Percentiles rank a stretch among this genome's conserved stretches.
phyloP scores from a whole-genome alignment of 2,797 vertebrate genomes.

The Oreortyx pictus region DNA sequence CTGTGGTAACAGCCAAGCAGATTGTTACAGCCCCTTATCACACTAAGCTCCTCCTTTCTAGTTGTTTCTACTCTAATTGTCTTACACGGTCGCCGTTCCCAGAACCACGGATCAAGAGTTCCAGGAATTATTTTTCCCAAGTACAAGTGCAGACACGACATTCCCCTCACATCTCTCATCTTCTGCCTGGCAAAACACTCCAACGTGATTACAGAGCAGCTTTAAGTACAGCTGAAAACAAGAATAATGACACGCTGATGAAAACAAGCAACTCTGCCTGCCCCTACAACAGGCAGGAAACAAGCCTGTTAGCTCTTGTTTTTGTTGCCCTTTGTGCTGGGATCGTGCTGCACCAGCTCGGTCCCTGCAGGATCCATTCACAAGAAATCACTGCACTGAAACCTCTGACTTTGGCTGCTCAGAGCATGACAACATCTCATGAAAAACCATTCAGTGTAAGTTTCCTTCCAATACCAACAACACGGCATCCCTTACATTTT shows the following conservation, averaged over 20 bases:
- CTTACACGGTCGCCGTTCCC: background rate
- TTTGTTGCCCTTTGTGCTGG: background rate
- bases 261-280: background rate
- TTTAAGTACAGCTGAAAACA: background rate
- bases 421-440: background rate
- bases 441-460: background rate
- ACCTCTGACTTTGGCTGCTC: background rate
- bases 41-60: background rate
- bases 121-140: conserved; percentile 8
- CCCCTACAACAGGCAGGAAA: background rate
- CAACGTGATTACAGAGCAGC: background rate
- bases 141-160: background rate
- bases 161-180: background rate
- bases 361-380: background rate
- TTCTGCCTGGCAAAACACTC: background rate
- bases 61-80: background rate
- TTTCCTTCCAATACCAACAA: background rate
- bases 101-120: background rate
- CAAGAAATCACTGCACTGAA: background rate
- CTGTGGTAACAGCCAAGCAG: background rate
- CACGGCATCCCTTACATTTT: background rate
- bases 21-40: background rate
- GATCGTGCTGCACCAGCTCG: too few species aligned
- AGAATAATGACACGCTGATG: too few species aligned
- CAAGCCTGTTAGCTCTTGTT: background rate